Evolutionary conservation across 1,140 invertebrate genomes (phyloP).

Genomic region (Ceratosolen solmsi): DNA sequence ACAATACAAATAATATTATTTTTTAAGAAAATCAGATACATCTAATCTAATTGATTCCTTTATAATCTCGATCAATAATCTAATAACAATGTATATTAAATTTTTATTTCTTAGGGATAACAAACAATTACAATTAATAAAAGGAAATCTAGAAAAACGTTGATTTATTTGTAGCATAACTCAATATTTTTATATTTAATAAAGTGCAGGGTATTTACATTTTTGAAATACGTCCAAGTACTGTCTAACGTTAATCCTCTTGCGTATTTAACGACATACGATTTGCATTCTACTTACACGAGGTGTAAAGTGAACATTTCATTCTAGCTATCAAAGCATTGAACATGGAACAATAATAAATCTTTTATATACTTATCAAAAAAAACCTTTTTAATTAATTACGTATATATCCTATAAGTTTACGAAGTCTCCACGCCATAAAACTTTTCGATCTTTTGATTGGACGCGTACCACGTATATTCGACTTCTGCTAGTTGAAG

Average conservation of each 20-base stretch:
- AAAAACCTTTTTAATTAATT: neutral
- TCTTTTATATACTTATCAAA: neutral
- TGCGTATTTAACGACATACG: neutral
- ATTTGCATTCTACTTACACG: neutral
- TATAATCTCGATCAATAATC: too few relatives aligned
- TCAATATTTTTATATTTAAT: neutral
- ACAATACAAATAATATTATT: conserved; percentile 9
- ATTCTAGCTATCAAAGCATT: neutral
- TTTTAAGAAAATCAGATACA: neutral
- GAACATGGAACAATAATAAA: neutral
- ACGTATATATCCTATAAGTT: neutral
- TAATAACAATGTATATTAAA: too few relatives aligned
- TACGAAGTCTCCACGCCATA: neutral
- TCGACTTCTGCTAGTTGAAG: neutral
- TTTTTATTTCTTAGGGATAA: too few relatives aligned
- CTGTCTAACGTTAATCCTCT: neutral
- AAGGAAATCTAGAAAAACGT: neutral
- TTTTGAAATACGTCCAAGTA: neutral
- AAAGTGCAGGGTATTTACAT: neutral
- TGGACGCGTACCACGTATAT: neutral
- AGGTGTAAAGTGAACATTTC: neutral
- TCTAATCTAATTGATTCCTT: too few relatives aligned
- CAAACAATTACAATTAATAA: too few relatives aligned
- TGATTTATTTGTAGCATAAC: neutral
- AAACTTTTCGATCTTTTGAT: neutral